phyloP scores from a whole-genome alignment of 2,888 invertebrate species.

The Oconnorella tubifera region DNA sequence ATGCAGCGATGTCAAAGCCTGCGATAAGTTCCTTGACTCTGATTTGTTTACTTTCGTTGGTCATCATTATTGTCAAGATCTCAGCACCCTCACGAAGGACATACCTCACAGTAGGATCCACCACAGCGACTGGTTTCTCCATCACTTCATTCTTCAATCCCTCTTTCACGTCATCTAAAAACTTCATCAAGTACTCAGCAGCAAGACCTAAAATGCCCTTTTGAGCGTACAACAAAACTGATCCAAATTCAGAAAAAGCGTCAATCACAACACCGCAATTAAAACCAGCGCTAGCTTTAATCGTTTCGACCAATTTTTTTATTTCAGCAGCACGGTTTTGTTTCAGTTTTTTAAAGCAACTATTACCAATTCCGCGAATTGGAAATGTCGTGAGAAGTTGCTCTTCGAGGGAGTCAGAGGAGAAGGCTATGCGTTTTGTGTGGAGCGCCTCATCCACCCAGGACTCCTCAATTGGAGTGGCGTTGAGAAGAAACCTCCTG shows the following conservation, averaged over 20 bases:
- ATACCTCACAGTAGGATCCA: slow-evolving; percentile 7
- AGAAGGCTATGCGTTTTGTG: not conserved
- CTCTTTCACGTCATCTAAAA: slow-evolving; percentile 1
- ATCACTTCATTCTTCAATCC: slow-evolving; percentile 4
- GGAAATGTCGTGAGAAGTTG: not conserved
- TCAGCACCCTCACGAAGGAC: slow-evolving; percentile 11
- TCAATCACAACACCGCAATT: not conserved
- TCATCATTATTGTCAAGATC: slow-evolving; percentile 12
- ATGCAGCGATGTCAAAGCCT: not conserved
- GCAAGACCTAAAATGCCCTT: not conserved
- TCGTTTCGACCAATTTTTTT: slow-evolving; percentile 14
- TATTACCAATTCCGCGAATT: not conserved
- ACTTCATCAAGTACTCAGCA: not conserved
- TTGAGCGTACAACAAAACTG: not conserved
- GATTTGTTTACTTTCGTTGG: slow-evolving; percentile 2
- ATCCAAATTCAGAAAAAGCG: not conserved
- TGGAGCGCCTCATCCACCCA: slow-evolving; percentile 30
- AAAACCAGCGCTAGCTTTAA: not conserved
- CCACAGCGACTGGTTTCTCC: slow-evolving; percentile 4
- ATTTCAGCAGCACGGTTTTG: not conserved
- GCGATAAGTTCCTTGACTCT: not conserved
- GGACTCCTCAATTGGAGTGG: slow-evolving; percentile 41
- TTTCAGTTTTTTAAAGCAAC: not conserved
- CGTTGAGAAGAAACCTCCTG: slow-evolving; percentile 41
- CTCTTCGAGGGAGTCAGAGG: not conserved